These are phyloP conservation scores for Pseudomugil tenellus DNA, from an alignment of 2,797 vertebrate genomes.

Conservation along the genomic window DNA sequence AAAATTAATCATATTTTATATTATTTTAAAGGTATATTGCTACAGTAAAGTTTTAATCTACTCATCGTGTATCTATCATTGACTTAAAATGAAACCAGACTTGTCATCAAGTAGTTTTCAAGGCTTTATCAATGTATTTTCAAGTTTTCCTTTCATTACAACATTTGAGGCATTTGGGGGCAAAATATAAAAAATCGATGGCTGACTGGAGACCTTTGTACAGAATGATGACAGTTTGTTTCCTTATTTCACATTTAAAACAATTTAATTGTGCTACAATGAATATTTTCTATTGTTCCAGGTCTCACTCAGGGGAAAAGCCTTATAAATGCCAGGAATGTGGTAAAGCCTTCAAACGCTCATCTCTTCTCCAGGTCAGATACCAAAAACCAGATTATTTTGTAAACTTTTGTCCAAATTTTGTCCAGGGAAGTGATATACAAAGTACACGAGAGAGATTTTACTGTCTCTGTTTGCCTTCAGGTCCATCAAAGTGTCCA, in stretches of 20 bases:
- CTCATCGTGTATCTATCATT: no score
- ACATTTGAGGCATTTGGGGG: neutral
- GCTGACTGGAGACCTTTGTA: neutral
- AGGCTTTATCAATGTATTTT: neutral
- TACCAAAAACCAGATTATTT: neutral
- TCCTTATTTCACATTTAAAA: neutral
- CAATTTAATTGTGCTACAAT: slow-evolving; percentile 2
- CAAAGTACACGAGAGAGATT: neutral
- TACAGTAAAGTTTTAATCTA: no score
- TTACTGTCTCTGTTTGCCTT: slow-evolving; percentile 4
- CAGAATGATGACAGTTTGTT: neutral
- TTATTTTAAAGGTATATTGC: neutral
- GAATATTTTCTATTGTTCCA: slow-evolving; percentile 46
- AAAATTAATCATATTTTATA: neutral
- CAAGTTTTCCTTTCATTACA: no score
- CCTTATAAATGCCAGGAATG: slow-evolving; percentile 87
- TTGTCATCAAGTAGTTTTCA: neutral
- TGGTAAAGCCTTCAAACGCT: slow-evolving; percentile 87
- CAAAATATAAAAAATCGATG: neutral
- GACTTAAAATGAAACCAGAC: neutral
- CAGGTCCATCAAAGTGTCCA: slow-evolving; percentile 91
- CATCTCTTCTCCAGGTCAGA: slow-evolving; percentile 85
- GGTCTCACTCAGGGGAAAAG: slow-evolving; percentile 87
- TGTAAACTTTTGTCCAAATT: slow-evolving; percentile 12
- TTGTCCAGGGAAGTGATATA: neutral